Percentiles rank a stretch among this genome's conserved stretches.
Evolutionary conservation across 2,888 invertebrate genomes (phyloP).

Genomic region (Rotaria sp.): DNA sequence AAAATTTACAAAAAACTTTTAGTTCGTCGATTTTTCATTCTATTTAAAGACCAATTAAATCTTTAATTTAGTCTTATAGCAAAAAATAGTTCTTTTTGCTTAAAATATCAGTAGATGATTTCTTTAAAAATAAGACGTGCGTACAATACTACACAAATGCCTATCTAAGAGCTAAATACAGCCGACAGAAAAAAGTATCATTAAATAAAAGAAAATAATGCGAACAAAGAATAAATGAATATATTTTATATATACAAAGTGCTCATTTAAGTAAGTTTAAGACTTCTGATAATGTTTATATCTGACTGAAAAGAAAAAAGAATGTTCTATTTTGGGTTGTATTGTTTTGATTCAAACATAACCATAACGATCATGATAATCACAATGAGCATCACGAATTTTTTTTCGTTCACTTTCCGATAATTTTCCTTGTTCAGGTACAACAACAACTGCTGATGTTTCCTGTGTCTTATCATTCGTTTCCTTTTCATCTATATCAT

Average conservation of each 20-base stretch:
- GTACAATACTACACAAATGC: background rate
- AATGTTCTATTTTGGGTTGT: background rate
- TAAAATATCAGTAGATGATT: background rate
- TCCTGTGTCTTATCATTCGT: background rate
- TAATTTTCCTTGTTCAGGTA: background rate
- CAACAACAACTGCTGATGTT: background rate
- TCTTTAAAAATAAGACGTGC: background rate
- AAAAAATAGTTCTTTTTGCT: too few species aligned
- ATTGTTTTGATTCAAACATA: background rate
- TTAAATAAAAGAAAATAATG: background rate
- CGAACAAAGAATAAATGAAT: background rate
- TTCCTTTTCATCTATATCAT: background rate
- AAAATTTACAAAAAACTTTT: too few species aligned
- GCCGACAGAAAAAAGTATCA: background rate
- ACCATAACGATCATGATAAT: conserved; percentile 6
- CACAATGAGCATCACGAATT: background rate
- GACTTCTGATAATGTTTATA: background rate
- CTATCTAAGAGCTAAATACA: background rate
- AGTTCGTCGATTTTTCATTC: too few species aligned
- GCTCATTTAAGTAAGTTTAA: background rate
- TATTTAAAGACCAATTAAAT: too few species aligned
- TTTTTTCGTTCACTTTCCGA: conserved; percentile 5
- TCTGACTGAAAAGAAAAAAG: background rate
- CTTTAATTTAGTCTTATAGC: too few species aligned
- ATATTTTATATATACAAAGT: background rate